These are phyloP conservation scores for Patagioenas fasciata DNA, from an alignment of 2,113 vertebrate genomes.

Conservation along the genomic window DNA sequence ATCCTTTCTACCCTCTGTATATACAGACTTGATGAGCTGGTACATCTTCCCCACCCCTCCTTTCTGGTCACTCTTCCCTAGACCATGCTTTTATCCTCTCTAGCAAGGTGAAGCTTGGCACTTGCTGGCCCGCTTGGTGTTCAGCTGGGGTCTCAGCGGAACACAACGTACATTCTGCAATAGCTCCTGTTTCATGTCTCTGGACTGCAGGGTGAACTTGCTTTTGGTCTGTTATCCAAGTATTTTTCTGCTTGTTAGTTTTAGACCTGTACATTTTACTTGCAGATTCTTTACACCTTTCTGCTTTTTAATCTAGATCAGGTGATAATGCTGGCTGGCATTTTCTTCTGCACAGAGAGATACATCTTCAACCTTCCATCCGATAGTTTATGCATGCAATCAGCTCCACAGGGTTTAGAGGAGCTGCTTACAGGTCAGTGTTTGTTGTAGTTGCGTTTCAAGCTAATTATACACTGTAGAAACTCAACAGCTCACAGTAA, in stretches of 20 bases:
- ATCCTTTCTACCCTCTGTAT: not conserved
- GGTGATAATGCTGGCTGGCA: not conserved
- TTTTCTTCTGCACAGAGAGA: not conserved
- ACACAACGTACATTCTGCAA: not conserved
- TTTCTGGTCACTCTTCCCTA: not conserved
- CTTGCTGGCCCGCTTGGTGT: not conserved
- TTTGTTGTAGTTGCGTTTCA: not conserved
- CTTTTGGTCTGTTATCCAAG: not conserved
- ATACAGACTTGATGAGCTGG: not conserved
- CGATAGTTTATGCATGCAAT: not conserved
- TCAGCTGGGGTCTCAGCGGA: not conserved
- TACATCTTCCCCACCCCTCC: not conserved
- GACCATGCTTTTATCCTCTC: not conserved
- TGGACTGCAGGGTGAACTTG: not conserved
- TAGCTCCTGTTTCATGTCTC: not conserved
- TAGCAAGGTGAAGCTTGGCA: not conserved
- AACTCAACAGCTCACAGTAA: not conserved
- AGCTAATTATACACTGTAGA: not conserved
- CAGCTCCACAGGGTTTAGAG: not conserved
- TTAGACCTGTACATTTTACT: not conserved
- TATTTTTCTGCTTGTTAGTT: not conserved
- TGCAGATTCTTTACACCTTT: not conserved
- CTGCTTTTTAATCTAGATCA: not conserved
- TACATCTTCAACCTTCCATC: not conserved
- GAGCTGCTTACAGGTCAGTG: not conserved